Evolutionary conservation across 2,113 vertebrate genomes (phyloP), one percentile per base, ranked within the genome.

Genomic region (Trachemys scripta): DNA sequence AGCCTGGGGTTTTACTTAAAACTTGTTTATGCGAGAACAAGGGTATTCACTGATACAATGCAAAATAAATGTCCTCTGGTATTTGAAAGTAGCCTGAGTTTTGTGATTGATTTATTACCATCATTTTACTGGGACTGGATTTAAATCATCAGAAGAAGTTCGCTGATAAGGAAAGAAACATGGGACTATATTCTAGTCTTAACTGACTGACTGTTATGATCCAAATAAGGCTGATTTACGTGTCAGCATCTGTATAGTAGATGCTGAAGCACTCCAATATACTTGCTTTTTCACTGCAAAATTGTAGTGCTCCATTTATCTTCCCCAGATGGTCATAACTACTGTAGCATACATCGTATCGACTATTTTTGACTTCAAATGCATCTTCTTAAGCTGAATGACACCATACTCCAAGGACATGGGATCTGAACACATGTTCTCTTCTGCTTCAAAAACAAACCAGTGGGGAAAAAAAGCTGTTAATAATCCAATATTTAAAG

Each of bases 361-460:
- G 11, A 35, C 80, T 93, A 49, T 76, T 82, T 93, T 90, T 95
- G 84, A 75, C 92, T 97, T 95, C 31, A 94, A 91, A 85, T 92
- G 35, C 29, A 84, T 95, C 5, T 1, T 94, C 75, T 94, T 89
- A 86, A 94, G 6, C 35, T 82, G 82, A 78, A 83, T 93, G 91
- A 90, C 85, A 94, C 75, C 47, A 25, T 24, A 82, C 50, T 94
- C 86, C 85, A 90, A 95, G 72, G 81, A 80, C 25, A 65, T 3
- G 13, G 50, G 76, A 95, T 94, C 85, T 0, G 9, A 93, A 84
- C 5, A 5, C 75, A 80, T 53, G 49, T 50, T 92, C 45, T 96
- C 38, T 57, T 1, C n/a, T 90, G 42, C 38, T 91, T 90, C 84
- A 85, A 83, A 93, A 96, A 25, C 6, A 94, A 95, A 79, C 42